phyloP scores from a whole-genome alignment of 2,113 vertebrate species.

The Tympanuchus pallidicinctus region DNA sequence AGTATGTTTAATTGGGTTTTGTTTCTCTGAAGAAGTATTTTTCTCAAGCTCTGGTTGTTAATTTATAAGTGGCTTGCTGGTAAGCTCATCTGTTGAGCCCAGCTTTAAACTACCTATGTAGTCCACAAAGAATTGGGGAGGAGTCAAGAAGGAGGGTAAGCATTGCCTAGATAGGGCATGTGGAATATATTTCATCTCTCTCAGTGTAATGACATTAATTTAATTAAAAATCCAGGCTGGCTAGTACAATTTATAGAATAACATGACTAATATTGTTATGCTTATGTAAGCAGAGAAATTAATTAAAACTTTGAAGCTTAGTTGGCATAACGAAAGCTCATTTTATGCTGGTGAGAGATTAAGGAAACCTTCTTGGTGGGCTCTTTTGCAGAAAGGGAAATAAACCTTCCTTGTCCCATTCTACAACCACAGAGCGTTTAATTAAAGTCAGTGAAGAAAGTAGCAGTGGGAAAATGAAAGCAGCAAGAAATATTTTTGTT shows the following conservation, averaged over 20 bases:
- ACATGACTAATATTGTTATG: conserved; percentile 50
- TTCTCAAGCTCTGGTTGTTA: not conserved
- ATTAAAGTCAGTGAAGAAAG: conserved; percentile 45
- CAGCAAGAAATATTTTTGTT: conserved; percentile 21
- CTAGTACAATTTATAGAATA: conserved; percentile 37
- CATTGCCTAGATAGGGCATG: not conserved
- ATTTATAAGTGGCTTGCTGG: not conserved
- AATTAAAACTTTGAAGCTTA: conserved; percentile 62
- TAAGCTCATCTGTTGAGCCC: not conserved
- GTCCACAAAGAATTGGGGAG: not conserved
- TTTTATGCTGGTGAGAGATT: conserved; percentile 53
- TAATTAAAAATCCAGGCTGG: conserved; percentile 58
- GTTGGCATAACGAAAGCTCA: conserved; percentile 44
- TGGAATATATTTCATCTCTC: conserved; percentile 48
- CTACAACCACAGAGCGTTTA: conserved; percentile 3
- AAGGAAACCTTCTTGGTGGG: conserved; percentile 44
- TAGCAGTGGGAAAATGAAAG: conserved; percentile 25
- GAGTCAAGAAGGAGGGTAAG: not conserved
- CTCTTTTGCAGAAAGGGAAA: conserved; percentile 27
- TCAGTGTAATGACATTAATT: conserved; percentile 43
- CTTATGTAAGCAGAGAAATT: conserved; percentile 69
- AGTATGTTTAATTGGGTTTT: fast-evolving
- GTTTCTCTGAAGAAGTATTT: not conserved
- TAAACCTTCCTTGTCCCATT: not conserved
- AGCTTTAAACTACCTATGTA: not conserved